Evolutionary conservation across 1,140 invertebrate genomes (phyloP).

Genomic region (Drosophila simulans): DNA sequence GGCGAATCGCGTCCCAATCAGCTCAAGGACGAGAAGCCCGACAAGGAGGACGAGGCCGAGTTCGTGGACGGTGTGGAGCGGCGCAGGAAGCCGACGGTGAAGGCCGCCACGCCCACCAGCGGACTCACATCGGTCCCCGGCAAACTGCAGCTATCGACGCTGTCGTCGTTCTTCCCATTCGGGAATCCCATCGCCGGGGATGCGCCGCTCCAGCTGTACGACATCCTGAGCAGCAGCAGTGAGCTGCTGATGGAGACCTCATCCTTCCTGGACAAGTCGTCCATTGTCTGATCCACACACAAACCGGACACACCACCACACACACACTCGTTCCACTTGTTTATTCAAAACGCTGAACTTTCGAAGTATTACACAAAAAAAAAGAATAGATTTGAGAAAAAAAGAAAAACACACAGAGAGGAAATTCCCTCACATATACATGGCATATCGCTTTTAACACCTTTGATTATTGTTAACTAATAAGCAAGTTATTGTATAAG

Average conservation of each 20-base stretch:
- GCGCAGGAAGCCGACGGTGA: slow-evolving; percentile 51
- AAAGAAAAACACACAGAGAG: slow-evolving; percentile 1
- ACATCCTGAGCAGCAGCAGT: slow-evolving; percentile 76
- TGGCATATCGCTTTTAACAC: slow-evolving; percentile 76
- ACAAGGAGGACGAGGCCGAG: slow-evolving; percentile 32
- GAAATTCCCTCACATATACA: slow-evolving; percentile 21
- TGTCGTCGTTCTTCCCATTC: slow-evolving; percentile 86
- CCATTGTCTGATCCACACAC: slow-evolving; percentile 64
- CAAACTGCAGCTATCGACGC: slow-evolving; percentile 57
- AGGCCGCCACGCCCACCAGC: slow-evolving; percentile 35
- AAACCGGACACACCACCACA: not conserved
- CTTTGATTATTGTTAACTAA: slow-evolving; percentile 76
- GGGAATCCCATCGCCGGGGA: slow-evolving; percentile 75
- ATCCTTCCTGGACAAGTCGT: slow-evolving; percentile 82
- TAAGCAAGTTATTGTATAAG: slow-evolving; percentile 71
- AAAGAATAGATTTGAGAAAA: not conserved
- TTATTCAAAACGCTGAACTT: slow-evolving; percentile 62
- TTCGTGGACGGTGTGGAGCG: slow-evolving; percentile 78
- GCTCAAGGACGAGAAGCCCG: not conserved
- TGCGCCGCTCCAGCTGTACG: slow-evolving; percentile 77
- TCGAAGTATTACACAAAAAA: slow-evolving; percentile 65
- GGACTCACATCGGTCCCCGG: slow-evolving; percentile 46
- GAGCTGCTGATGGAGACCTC: slow-evolving; percentile 72
- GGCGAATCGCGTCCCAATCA: slow-evolving; percentile 43
- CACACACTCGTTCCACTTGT: slow-evolving; percentile 17